These are phyloP conservation scores for Oreochromis tanganicae DNA, from an alignment of 2,113 vertebrate genomes.

Conservation along the genomic window DNA sequence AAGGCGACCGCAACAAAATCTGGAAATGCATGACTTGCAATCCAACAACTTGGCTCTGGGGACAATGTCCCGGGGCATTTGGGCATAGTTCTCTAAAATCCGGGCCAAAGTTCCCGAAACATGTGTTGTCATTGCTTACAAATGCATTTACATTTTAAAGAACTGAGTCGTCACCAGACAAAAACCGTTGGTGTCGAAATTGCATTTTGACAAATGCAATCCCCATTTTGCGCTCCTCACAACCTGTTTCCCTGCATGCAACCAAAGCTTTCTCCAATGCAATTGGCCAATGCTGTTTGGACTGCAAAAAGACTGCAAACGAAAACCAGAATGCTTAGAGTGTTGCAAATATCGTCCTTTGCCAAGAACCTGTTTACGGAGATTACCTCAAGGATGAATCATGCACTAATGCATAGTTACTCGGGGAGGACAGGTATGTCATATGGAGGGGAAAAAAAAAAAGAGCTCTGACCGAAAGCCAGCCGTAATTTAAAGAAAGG, in stretches of 20 bases:
- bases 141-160: background rate
- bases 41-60: background rate
- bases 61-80: background rate
- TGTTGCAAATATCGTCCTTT: background rate
- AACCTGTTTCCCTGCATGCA: background rate
- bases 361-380: background rate
- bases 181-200: background rate
- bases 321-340: background rate
- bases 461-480: background rate
- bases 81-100: background rate
- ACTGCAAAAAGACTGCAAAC: background rate
- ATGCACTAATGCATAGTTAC: background rate
- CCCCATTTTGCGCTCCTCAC: background rate
- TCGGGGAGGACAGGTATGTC: background rate
- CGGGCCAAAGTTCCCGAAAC: background rate
- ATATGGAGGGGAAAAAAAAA: accelerated
- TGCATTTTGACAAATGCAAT: background rate
- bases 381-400: background rate
- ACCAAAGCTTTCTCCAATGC: background rate
- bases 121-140: background rate
- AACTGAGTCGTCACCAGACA: background rate
- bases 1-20: background rate
- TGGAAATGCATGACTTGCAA: background rate
- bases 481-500: background rate
- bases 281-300: background rate